Base-by-base conservation (phyloP, 2,113 vertebrate species). In the Hydrolagus affinis region DNA sequence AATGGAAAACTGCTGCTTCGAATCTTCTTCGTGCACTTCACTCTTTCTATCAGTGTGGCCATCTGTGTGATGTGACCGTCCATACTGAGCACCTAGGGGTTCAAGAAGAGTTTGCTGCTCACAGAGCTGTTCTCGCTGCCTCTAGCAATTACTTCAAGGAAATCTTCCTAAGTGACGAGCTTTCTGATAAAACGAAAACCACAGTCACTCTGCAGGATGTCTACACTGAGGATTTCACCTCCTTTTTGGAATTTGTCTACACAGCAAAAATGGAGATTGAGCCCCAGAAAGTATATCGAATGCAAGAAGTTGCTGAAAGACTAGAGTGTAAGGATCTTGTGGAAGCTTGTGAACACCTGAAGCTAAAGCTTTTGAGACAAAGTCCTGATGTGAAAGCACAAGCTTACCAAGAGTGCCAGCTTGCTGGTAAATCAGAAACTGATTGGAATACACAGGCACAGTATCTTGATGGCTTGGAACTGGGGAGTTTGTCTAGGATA, bases 71-170 rank as follows among this genome's bases (percentile, higher is more conserved):
- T 0, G 88, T 92, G 85, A 90, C 86, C 0, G 88, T 93, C 68
- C 89, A 90, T 86, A 90, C 88, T 0, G 88, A 89, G 0, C 89
- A 90, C 1, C 87, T 88, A 0, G 91, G 90, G 0, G 86, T 88
- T n/a, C 89, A 89, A 73, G 90, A 90, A 85, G 87, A 89, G 57
- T 91, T 93, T 89, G 87, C 88, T 17, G 91, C 87, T 80, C 92
- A 93, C 86, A 91, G 88, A 85, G 90, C 88, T 0, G 89, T 93
- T 44, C 86, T 93, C 87, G 91, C 90, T 62, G 90, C 92, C 87
- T 92, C 90, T 87, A 93, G 92, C 87, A 91, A 90, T 75, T 93
- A 92, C 60, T 93, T 93, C 86, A 90, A 85, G 75, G 89, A 91
- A 1, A 88, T 93, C 3, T 92, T 92, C 73, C 87, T 92, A 56